Evolutionary conservation across 2,888 invertebrate genomes (phyloP).

Genomic region (Drosophila tripunctata): DNA sequence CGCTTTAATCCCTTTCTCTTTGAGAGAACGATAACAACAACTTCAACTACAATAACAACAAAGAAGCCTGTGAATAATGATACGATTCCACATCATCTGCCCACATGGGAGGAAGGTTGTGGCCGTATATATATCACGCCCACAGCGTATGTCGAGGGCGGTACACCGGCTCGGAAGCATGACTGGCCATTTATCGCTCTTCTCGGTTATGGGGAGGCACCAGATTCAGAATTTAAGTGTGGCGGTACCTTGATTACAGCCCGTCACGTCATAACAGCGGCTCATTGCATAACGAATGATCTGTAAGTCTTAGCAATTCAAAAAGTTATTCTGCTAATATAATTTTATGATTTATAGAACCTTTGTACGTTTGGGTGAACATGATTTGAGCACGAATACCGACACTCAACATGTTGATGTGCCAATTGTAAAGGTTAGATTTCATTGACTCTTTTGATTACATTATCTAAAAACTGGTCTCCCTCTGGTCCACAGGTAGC

Average conservation of each 20-base stretch:
- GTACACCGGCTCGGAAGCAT: conserved; percentile 87
- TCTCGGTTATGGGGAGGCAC: conserved; percentile 87
- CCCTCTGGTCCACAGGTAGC: not conserved
- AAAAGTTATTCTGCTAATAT: not conserved
- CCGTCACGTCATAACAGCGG: conserved; percentile 88
- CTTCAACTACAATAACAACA: not conserved
- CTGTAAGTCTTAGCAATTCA: conserved; percentile 67
- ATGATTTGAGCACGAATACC: conserved; percentile 87
- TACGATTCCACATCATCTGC: conserved; percentile 55
- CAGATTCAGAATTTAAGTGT: conserved; percentile 81
- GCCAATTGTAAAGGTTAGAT: conserved; percentile 85
- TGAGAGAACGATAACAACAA: not conserved
- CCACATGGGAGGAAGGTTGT: conserved; percentile 85
- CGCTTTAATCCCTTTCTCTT: not conserved
- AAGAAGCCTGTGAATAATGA: not conserved
- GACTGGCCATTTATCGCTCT: conserved; percentile 93
- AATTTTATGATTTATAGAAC: too few species aligned
- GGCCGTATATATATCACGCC: conserved; percentile 86
- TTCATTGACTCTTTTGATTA: not conserved
- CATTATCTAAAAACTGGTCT: not conserved
- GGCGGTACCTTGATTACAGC: conserved; percentile 85
- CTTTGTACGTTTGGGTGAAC: conserved; percentile 90
- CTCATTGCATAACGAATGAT: conserved; percentile 79
- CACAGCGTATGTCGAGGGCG: conserved; percentile 89
- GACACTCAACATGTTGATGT: conserved; percentile 87